These are phyloP conservation scores for Acanthococcus lagerstroemiae DNA, from an alignment of 2,888 invertebrate species.

Conservation along the genomic window DNA sequence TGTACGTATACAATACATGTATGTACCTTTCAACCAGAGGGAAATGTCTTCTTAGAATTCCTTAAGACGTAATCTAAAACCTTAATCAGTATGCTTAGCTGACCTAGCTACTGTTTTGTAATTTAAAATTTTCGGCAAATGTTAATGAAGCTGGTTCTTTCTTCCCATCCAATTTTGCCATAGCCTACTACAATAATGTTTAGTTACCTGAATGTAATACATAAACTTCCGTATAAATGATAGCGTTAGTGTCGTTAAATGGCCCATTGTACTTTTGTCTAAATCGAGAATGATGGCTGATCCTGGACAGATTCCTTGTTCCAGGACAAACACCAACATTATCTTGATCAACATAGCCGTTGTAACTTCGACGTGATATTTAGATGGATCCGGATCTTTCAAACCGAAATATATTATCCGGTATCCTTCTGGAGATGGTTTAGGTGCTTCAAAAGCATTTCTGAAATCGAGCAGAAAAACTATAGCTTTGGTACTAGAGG, in stretches of 20 bases:
- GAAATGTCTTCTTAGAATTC: too few relatives aligned
- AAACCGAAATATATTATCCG: slow-evolving; percentile 35
- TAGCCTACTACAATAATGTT: too few relatives aligned
- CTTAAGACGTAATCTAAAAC: too few relatives aligned
- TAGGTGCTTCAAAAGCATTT: slow-evolving; percentile 32
- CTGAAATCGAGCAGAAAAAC: too few relatives aligned
- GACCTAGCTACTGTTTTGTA: too few relatives aligned
- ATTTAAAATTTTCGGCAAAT: too few relatives aligned
- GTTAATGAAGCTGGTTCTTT: too few relatives aligned
- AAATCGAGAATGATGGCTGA: slow-evolving; percentile 35
- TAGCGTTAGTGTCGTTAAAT: slow-evolving; percentile 34
- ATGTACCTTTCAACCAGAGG: too few relatives aligned
- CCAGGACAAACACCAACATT: slow-evolving; percentile 32
- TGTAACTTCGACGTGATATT: slow-evolving; percentile 32
- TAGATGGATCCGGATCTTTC: slow-evolving; percentile 31
- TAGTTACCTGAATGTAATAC: slow-evolving; percentile 35
- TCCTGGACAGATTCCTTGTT: slow-evolving; percentile 34
- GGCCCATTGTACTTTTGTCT: slow-evolving; percentile 33
- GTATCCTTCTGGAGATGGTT: slow-evolving; percentile 33
- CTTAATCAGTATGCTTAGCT: too few relatives aligned
- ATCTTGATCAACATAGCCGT: slow-evolving; percentile 34
- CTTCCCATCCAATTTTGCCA: too few relatives aligned
- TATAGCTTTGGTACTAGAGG: too few relatives aligned
- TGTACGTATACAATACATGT: too few relatives aligned
- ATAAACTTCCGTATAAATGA: slow-evolving; percentile 33